Base-by-base conservation (phyloP, 35 echinoderm and acorn worm species). In the Lytechinus pictus region DNA sequence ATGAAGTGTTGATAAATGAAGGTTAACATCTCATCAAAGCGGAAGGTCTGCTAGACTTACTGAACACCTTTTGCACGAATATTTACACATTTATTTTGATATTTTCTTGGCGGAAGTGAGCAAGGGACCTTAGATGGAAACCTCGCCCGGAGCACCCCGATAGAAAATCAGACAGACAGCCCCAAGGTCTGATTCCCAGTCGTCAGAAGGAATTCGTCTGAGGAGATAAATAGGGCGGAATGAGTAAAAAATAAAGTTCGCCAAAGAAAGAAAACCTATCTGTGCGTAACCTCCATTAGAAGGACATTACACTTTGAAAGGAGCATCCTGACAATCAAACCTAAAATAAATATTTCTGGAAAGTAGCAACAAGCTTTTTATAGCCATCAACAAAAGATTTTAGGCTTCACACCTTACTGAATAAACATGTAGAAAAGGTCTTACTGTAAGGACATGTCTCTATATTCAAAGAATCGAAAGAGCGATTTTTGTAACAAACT, bases 161-260 rank as follows among this genome's bases (percentile, higher is more conserved):
- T 54, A 93, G 54, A 57, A 54, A 54, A 11, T 54, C 92, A 93
- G 92, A 93, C 92, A 55, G 92, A 93, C 55, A 93, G 53, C 92
- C 92, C 92, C 92, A 57, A 93, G 92, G 92, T 93, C 28, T 58
- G 13, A 58, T 58, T 79, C 66, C 19, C 6, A 6, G 21, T 24
- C 66, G 19, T 79, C 21, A 79, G n/a, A 79, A 79, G 16, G 19
- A 79, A 79, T 24, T 79, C 66, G 66, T 79, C 16, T 3, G 21
- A 79, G n/a, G n/a, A 79, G 21, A 14, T 71, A 79, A 79, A n/a
- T n/a, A n/a, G 66, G n/a, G 19, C 19, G 4, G 66, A 79, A 79
- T 79, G 19, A n/a, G n/a, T 79, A 79, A 79, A 79, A 19, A 7
- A 79, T 79, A 24, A 5, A 6, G 16, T 24, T 3, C 66, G 66